Base-by-base conservation (phyloP, 2,888 invertebrate genomes). In the Sarcophaga variegata region DNA sequence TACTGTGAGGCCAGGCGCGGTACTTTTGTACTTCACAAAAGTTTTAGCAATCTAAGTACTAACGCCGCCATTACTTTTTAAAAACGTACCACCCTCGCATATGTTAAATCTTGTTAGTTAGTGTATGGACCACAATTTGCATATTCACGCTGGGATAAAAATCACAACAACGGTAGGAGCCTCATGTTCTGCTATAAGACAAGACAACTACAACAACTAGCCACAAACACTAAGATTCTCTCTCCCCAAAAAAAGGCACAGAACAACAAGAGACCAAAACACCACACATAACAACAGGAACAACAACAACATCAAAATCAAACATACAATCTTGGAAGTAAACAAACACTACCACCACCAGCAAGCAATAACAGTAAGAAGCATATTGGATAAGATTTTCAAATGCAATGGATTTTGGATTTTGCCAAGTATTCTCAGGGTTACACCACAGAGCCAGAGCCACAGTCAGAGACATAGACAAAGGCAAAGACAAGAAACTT, bases 111-210 rank as follows among this genome's bases (percentile, higher is more conserved):
- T 72, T 22, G 80, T 62, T 85, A 66, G 78, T 83, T 72, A 80
- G 74, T 78, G 81, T 67, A 62, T 71, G 72, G 66, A 87, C 78
- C 69, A 82, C 79, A 88, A 88, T 89, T 88, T 89, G 88, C 88
- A 89, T 89, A 89, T 88, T 88, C 88, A 85, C 87, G 87, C 86
- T 86, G 86, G 87, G 86, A 88, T 88, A 81, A 84, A 86, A 87
- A 87, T 85, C 84, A 83, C 83, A 87, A 83, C 83, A 87, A 87
- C 80, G 84, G 83, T 82, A 83, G 80, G 87, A 88, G 75, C 62
- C 71, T 67, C 81, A 87, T 87, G 84, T 87, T 87, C 84, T 84
- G 60, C 76, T 62, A 4, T 81, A 84, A 87, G 79, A 87, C 81
- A 84, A 87, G 87, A 87, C 84, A 83, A 74, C 63, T 72, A 69